A percentile compares a stretch with the other conserved stretches of the same genome.
These are phyloP conservation scores for Drosophila eugracilis DNA, from an alignment of 1,140 invertebrate species.

Conservation along the genomic window DNA sequence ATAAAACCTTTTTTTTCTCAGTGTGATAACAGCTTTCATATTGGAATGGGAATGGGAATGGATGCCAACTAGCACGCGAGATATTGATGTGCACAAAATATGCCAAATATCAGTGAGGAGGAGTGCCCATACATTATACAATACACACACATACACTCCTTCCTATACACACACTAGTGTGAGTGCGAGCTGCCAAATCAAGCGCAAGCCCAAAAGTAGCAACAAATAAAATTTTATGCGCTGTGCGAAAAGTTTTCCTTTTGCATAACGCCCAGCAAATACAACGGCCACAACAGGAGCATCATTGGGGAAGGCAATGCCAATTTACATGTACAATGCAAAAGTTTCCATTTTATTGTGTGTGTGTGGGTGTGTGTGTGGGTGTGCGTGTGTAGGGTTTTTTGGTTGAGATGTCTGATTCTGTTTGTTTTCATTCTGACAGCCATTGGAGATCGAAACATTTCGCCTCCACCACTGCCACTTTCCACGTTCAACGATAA, in stretches of 20 bases:
- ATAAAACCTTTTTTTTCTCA: neutral
- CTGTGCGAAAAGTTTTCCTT: conserved; percentile 75
- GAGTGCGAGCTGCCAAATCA: conserved; percentile 71
- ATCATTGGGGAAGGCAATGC: conserved; percentile 53
- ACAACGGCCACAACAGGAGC: conserved; percentile 29
- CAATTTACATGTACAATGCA: conserved; percentile 81
- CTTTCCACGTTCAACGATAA: conserved; percentile 27
- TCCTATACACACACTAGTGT: too few species aligned
- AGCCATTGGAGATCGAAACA: conserved; percentile 60
- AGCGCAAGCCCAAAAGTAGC: conserved; percentile 82
- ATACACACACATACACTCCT: conserved; percentile 3
- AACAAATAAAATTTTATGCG: conserved; percentile 83
- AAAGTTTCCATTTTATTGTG: conserved; percentile 83
- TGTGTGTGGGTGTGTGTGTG: conserved; percentile 21
- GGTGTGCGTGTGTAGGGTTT: neutral
- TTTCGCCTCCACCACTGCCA: conserved; percentile 6
- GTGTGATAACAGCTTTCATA: neutral
- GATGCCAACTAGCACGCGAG: conserved; percentile 78
- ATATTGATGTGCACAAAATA: conserved; percentile 80
- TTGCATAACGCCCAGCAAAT: conserved; percentile 71
- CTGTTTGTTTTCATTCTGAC: conserved; percentile 80
- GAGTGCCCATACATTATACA: conserved; percentile 18
- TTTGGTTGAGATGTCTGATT: conserved; percentile 66
- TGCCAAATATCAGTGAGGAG: conserved; percentile 67
- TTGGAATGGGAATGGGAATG: conserved; percentile 40